Base-by-base conservation (phyloP, 1,140 invertebrate genomes). In the Heliconius melpomene region DNA sequence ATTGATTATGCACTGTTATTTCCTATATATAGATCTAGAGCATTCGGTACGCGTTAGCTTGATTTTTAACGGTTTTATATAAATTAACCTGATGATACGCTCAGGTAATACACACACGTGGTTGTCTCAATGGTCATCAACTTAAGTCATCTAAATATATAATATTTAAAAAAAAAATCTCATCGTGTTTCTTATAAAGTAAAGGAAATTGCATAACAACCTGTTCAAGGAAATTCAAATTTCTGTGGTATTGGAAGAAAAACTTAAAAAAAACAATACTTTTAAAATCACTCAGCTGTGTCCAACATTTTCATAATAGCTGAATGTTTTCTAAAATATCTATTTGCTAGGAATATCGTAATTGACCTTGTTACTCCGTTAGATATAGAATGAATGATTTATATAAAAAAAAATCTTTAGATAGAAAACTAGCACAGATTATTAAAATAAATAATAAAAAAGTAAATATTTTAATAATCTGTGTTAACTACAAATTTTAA, bases 281-380 rank as follows among this genome's bases (percentile, higher is more conserved):
- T 57, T 29, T 66, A 70, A 76, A 70, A 70, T 26, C 57, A 40
- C 2, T 60, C 32, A 32, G n/a, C 18, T 60, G 36, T 76, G 57
- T 40, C 75, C 23, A 36, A 60, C 57, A 46, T 66, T 76, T 76
- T 76, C 75, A 76, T 76, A 76, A 66, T 23, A 74, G 16, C 9
- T 40, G 3, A 52, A 76, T 40, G 52, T 38, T 76, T 76, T 76
- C 75, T 76, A 76, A 76, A 66, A 32, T 66, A n/a, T 66, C 46
- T 16, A 52, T 76, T 76, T 23, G 32, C 11, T 76, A 9, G n/a
- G 74, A 66, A 66, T 26, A 52, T 74, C 29, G 29, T 29, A 38
- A 66, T 66, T 76, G 57, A 70, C 75, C 75, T 76, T 76, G 60
- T 29, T 16, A 66, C 60, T 29, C 26, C 26, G 3, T 3, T 29